Percentiles rank a stretch among this genome's conserved stretches.
Conservation (phyloP, 2,888 invertebrate genomes). For the Pogonocherus hispidulus region DNA sequence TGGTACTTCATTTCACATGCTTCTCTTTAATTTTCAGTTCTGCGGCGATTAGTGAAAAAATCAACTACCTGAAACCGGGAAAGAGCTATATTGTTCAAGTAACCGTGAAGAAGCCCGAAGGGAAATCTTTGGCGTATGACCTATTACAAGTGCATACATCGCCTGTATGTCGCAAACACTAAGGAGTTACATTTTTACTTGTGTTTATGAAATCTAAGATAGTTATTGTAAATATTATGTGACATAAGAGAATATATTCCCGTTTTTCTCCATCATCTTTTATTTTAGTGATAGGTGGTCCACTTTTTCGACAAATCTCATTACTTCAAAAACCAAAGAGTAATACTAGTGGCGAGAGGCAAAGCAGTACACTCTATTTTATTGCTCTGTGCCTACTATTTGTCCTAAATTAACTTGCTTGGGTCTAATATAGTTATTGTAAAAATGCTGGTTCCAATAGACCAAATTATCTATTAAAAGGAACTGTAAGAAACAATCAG, state of each 20-base stretch:
- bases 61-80: conserved; percentile 70
- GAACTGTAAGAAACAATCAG: too few species aligned
- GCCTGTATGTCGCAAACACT: conserved; percentile 54
- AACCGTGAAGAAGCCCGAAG: conserved; percentile 72
- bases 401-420: too few species aligned
- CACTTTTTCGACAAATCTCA: too few species aligned
- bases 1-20: too few species aligned
- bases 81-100: conserved; percentile 73
- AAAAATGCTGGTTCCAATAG: too few species aligned
- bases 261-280: background rate
- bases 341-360: too few species aligned
- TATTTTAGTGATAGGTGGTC: background rate
- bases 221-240: conserved; percentile 12
- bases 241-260: conserved; percentile 5
- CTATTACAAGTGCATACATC: conserved; percentile 69
- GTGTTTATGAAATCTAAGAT: background rate
- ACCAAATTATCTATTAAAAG: too few species aligned
- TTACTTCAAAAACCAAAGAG: too few species aligned
- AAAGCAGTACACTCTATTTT: too few species aligned
- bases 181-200: background rate
- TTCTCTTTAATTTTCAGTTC: conserved; percentile 63
- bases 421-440: too few species aligned
- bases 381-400: too few species aligned
- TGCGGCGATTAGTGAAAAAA: conserved; percentile 69
- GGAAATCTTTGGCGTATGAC: conserved; percentile 73